Evolutionary conservation across 1,140 invertebrate genomes (phyloP).

Genomic region (Leptonema lineaticorne): DNA sequence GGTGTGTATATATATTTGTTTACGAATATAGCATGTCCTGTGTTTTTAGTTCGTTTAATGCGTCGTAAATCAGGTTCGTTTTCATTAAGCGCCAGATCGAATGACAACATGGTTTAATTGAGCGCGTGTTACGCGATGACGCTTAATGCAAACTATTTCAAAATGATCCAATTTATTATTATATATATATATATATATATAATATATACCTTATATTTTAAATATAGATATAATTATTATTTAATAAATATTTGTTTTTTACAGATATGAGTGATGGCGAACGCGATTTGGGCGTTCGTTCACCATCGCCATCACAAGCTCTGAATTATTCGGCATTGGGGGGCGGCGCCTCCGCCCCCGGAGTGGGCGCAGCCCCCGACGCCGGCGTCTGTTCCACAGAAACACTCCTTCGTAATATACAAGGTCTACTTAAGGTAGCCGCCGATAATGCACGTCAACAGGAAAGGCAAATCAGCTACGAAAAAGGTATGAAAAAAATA

Average conservation of each 20-base stretch:
- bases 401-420: conserved; percentile 90
- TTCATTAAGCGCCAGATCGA: conserved; percentile 31
- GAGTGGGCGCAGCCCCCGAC: conserved; percentile 58
- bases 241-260: conserved; percentile 19
- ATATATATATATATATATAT: background rate
- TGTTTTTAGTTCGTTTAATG: conserved; percentile 16
- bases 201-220: too few relatives aligned
- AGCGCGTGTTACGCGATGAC: background rate
- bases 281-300: conserved; percentile 48
- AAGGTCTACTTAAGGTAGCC: conserved; percentile 91
- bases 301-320: conserved; percentile 48
- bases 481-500: conserved; percentile 97
- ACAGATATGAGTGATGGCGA: conserved; percentile 65
- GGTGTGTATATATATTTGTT: too few relatives aligned
- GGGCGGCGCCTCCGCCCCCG: conserved; percentile 43
- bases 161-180: too few relatives aligned
- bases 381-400: conserved; percentile 75
- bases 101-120: conserved; percentile 2
- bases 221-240: too few relatives aligned
- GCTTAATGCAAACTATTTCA: too few relatives aligned
- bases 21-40: too few relatives aligned
- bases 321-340: conserved; percentile 40
- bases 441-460: conserved; percentile 94
- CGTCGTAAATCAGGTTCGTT: conserved; percentile 32
- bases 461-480: conserved; percentile 92